Evolutionary conservation across 1,140 invertebrate genomes (phyloP).

Genomic region (Liolophura sinensis): DNA sequence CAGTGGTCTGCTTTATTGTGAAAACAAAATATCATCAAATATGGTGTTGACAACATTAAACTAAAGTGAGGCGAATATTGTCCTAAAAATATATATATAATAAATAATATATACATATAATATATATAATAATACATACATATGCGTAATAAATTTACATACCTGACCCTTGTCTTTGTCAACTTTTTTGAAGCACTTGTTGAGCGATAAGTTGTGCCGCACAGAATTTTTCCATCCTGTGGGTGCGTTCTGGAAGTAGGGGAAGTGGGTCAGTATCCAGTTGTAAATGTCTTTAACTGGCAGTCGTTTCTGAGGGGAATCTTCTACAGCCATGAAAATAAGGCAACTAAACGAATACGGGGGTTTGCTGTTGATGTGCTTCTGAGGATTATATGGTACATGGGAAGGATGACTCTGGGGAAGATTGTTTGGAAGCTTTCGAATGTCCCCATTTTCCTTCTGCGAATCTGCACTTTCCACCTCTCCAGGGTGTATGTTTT

Average conservation of each 20-base stretch:
- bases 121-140: too few relatives aligned
- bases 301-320: conserved; percentile 82
- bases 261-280: conserved; percentile 58
- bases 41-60: too few relatives aligned
- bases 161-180: conserved; percentile 67
- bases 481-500: conserved; percentile 58
- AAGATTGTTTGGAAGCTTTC: conserved; percentile 1
- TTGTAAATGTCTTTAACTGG: conserved; percentile 76
- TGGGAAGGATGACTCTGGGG: conserved; percentile 48
- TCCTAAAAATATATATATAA: too few relatives aligned
- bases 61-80: too few relatives aligned
- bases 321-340: conserved; percentile 97
- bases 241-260: conserved; percentile 59
- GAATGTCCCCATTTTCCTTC: conserved; percentile 22
- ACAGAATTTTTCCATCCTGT: conserved; percentile 66
- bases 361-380: conserved; percentile 85
- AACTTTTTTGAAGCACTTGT: conserved; percentile 65
- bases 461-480: conserved; percentile 27
- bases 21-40: too few relatives aligned
- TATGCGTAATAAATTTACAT: conserved; percentile 50
- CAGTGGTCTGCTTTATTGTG: too few relatives aligned
- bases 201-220: conserved; percentile 64
- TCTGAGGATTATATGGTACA: conserved; percentile 62
- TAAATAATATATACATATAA: too few relatives aligned
- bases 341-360: conserved; percentile 94